Conservation (phyloP, 2,797 vertebrate species). For the Poeciliopsis presidionis region DNA sequence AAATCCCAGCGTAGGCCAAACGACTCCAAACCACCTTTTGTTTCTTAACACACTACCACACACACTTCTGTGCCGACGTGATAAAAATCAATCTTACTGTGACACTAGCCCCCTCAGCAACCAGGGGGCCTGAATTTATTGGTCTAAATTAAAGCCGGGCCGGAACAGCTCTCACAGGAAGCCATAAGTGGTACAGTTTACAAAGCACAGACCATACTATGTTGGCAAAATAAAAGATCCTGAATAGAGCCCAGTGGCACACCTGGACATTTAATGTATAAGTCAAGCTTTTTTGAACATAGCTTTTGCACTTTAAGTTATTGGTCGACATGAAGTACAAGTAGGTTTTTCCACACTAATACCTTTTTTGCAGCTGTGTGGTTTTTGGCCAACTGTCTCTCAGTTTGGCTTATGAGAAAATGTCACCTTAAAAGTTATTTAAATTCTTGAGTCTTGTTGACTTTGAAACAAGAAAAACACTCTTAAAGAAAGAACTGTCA, state of each 20-base stretch:
- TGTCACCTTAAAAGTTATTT: neutral
- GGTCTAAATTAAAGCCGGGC: slow-evolving; percentile 78
- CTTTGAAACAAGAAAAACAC: neutral
- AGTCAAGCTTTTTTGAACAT: too few relatives aligned
- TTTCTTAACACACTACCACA: slow-evolving; percentile 53
- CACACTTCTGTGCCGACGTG: slow-evolving; percentile 62
- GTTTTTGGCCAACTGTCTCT: neutral
- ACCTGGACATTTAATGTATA: slow-evolving; percentile 9
- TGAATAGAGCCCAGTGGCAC: slow-evolving; percentile 23
- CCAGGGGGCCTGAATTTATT: slow-evolving; percentile 67
- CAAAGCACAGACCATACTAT: slow-evolving; percentile 43
- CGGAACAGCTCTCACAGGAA: slow-evolving; percentile 69
- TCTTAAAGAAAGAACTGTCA: neutral
- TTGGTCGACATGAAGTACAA: neutral
- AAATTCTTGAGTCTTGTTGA: neutral
- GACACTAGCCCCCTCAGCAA: slow-evolving; percentile 74
- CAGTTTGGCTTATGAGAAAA: neutral
- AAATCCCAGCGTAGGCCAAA: slow-evolving; percentile 58
- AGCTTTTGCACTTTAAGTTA: neutral
- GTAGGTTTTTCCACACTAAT: neutral
- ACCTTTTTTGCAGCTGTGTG: neutral
- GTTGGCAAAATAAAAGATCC: slow-evolving; percentile 47
- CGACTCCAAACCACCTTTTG: slow-evolving; percentile 47
- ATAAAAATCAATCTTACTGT: slow-evolving; percentile 80
- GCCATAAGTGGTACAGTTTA: slow-evolving; percentile 54